phyloP scores from a whole-genome alignment of 2,797 vertebrate species.

The Sciurus carolinensis region DNA sequence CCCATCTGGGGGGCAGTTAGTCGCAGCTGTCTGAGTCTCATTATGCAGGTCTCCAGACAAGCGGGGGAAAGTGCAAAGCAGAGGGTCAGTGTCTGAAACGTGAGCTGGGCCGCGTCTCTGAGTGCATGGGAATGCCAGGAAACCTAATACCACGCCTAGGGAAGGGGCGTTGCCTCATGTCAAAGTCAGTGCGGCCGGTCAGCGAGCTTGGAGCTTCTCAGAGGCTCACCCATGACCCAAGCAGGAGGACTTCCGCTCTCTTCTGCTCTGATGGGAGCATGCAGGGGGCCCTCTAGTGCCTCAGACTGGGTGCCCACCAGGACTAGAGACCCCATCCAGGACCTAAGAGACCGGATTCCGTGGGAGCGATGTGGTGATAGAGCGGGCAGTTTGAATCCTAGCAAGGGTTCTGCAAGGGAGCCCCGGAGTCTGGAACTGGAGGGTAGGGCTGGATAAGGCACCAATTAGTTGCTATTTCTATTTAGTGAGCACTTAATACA shows the following conservation, averaged over 20 bases:
- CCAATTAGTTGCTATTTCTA: not conserved
- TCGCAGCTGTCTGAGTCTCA: conserved; percentile 89
- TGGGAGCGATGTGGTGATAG: not conserved
- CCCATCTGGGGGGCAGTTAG: conserved; percentile 78
- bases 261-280: not conserved
- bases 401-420: not conserved
- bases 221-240: conserved; percentile 83
- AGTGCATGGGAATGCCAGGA: conserved; percentile 88
- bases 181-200: conserved; percentile 87
- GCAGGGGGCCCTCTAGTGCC: not conserved
- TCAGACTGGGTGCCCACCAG: not conserved
- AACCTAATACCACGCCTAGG: conserved; percentile 86
- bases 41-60: conserved; percentile 88
- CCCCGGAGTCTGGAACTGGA: not conserved
- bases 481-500: not conserved
- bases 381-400: not conserved
- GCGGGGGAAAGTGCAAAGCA: conserved; percentile 88
- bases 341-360: not conserved
- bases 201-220: conserved; percentile 81
- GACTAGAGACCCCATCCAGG: not conserved
- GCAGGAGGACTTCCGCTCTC: conserved; percentile 33
- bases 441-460: not conserved
- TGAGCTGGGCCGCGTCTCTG: conserved; percentile 87
- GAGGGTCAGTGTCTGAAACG: conserved; percentile 88
- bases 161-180: conserved; percentile 86